Base-by-base conservation (phyloP, 2,888 invertebrate species). In the Stratiomys singularior region DNA sequence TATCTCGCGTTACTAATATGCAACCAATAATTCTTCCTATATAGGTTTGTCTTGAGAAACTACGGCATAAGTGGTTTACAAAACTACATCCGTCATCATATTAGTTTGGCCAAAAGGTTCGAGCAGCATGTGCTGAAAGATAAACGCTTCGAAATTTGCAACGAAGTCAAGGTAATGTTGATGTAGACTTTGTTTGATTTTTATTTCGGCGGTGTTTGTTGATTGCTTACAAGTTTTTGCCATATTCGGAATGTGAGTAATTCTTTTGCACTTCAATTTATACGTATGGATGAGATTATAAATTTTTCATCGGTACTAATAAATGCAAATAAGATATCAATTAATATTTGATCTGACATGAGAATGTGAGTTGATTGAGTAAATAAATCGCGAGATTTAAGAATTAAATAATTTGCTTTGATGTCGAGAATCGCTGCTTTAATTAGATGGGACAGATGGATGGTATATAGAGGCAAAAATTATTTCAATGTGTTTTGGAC, bases 1-100 rank as follows among this genome's bases (percentile, higher is more conserved):
- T 13, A 60, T 60, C 37, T 37, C 37, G 9, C 37, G 9, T 37
- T 52, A 52, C 21, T 52, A 52, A 52, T 18, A 18, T 2, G 7
- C 52, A n/a, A n/a, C 15, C 52, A 52, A 52, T 52, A 13, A 9
- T 52, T 52, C 52, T n/a, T 52, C 44, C 44, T 13, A 30, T 18
- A 44, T 78, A 87, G 87, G 87, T 99, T 99, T 87, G 98, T 99
- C 81, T 89, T 99, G 82, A 89, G 99, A 80, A 94, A 92, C 83
- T 98, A 96, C 84, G 99, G 99, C 23, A 94, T 99, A 82, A 93
- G 94, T 79, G 98, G 98, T 0, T 88, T 99, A 67, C 97, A 97
- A 86, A 92, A 92, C 78, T 98, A 99, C 85, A 96, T 99, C 80
- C 90, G 99, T 80, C 93, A 94, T 86, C 98, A 98, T 85, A 93